phyloP scores from a whole-genome alignment of 2,113 vertebrate species.

The Nansenia antarctica region DNA sequence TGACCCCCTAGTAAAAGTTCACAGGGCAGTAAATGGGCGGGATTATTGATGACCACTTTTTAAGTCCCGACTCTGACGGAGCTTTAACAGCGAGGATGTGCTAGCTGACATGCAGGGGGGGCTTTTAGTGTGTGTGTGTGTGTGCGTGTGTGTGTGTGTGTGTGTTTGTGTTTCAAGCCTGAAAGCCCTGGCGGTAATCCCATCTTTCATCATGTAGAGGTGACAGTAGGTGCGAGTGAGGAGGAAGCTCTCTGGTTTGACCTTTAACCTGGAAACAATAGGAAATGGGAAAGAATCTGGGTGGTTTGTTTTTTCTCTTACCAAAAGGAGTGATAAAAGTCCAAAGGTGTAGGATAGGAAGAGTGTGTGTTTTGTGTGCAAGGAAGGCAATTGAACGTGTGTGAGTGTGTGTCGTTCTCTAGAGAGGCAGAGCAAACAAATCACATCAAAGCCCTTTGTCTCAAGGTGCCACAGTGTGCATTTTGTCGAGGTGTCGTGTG shows the following conservation, averaged over 20 bases:
- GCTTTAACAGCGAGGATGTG: constrained; percentile 55
- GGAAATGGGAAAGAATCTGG: constrained; percentile 19
- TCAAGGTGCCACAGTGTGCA: constrained; percentile 39
- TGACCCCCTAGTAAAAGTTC: constrained; percentile 55
- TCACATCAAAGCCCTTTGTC: constrained; percentile 54
- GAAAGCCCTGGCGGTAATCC: constrained; percentile 51
- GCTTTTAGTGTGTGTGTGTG: constrained; percentile 53
- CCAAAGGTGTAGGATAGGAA: not conserved
- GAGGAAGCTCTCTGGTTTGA: constrained; percentile 58
- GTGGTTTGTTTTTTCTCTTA: not conserved
- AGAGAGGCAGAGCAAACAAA: constrained; percentile 59
- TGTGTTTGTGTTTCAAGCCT: constrained; percentile 29
- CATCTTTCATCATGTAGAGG: constrained; percentile 65
- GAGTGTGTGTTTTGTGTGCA: not conserved
- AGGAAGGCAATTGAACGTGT: not conserved
- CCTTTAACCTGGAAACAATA: constrained; percentile 60
- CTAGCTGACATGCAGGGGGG: constrained; percentile 37
- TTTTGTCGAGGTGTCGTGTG: constrained; percentile 47
- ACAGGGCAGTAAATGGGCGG: constrained; percentile 56
- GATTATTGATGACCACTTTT: constrained; percentile 57
- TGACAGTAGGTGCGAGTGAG: constrained; percentile 60
- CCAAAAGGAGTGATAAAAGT: not conserved
- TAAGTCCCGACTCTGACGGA: constrained; percentile 40
- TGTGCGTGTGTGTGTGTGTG: constrained; percentile 26
- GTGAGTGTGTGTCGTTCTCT: constrained; percentile 1